Evolutionary conservation across 1,140 invertebrate species (phyloP), one percentile per base, ranked within the genome.

Genomic region (Pseudomyrmex gracilis): DNA sequence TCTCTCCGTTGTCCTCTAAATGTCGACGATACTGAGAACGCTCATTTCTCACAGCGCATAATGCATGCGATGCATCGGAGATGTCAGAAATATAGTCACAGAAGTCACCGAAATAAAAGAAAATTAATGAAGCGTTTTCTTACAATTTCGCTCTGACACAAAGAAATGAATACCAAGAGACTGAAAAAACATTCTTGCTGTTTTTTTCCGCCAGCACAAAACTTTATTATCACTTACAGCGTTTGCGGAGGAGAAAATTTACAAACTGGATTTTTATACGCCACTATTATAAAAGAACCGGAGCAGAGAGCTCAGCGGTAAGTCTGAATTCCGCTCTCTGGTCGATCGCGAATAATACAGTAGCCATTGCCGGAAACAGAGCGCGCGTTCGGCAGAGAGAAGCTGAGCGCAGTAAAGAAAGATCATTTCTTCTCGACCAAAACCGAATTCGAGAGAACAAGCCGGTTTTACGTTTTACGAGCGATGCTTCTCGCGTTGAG

Each of bases 361-460:
- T 68, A 77, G 85, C 43, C 55, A 22, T 17, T 34, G 47, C 63
- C 49, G 24, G 57, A 34, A 51, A 34, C 45, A 13, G 73, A 34
- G 22, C 47, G 49, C 47, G 49, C 57, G 10, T 73, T 68, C 20
- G 24, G 9, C 20, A 45, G 3, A 34, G 3, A 34, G 17, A 45
- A 47, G 43, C 53, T 71, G 34, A 34, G 22, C 55, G 43, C 70
- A 63, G 47, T 24, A 51, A 34, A 82, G 57, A 47, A 45, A 34
- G 47, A 20, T 58, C 66, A 0, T 22, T 61, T 2, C 22, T 58
- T 47, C 64, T 47, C 64, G 43, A 64, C 49, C 34, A 49, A 51
- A 57, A 73, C 80, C 55, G 77, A 87, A 83, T 85, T 87, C 60
- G 86, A 85, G 87, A n/a, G n/a, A n/a, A n/a, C 68, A 85, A 88